These are phyloP conservation scores for Siderastrea radians DNA, from an alignment of 92 coral and sea anemone genomes.

Conservation along the genomic window DNA sequence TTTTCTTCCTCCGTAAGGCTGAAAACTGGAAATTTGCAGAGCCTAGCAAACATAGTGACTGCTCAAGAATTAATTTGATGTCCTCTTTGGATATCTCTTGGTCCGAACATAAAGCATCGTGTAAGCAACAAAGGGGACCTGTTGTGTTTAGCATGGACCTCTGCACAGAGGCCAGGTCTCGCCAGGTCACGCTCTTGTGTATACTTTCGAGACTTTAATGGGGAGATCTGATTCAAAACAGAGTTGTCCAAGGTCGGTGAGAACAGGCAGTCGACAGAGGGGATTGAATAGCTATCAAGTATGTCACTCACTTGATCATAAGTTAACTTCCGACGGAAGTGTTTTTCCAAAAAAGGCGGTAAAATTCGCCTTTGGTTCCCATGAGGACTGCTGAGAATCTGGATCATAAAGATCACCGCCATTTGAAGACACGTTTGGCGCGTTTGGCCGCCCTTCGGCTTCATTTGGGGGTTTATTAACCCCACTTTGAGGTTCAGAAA, in stretches of 20 bases:
- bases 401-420: too few relatives aligned
- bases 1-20: too few relatives aligned
- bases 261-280: not conserved
- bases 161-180: slow-evolving; percentile 40
- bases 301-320: not conserved
- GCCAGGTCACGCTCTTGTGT: slow-evolving; percentile 5
- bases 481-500: slow-evolving; percentile 1
- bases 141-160: slow-evolving; percentile 24
- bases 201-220: not conserved
- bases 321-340: not conserved
- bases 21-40: too few relatives aligned
- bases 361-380: not conserved
- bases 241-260: not conserved
- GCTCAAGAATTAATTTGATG: too few relatives aligned
- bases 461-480: not conserved
- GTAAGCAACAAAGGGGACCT: slow-evolving; percentile 48
- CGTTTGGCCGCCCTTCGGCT: not conserved
- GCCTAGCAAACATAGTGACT: too few relatives aligned
- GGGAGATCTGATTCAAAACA: not conserved
- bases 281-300: not conserved
- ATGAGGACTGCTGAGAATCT: too few relatives aligned
- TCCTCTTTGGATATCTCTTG: not conserved
- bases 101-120: slow-evolving; percentile 19
- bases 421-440: not conserved
- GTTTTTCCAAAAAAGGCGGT: slow-evolving; percentile 10